These are phyloP conservation scores for Motacilla alba DNA, from an alignment of 2,113 vertebrate species.

Conservation along the genomic window DNA sequence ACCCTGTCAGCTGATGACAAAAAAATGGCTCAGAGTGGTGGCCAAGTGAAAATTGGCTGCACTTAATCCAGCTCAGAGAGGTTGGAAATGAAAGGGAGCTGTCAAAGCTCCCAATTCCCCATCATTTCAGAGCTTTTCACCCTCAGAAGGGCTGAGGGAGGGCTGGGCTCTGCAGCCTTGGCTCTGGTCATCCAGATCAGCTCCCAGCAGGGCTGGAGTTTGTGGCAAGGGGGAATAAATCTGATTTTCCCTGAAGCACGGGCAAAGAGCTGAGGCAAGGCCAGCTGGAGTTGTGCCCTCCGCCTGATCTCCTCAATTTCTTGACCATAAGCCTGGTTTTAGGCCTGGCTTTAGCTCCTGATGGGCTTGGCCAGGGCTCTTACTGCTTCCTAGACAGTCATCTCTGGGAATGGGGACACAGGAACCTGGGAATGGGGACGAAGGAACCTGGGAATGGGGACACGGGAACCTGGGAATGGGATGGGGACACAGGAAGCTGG, in stretches of 20 bases:
- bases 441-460: background rate
- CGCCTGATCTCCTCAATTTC: background rate
- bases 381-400: background rate
- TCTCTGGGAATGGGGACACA: background rate
- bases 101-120: background rate
- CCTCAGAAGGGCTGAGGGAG: background rate
- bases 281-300: background rate
- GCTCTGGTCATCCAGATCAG: background rate
- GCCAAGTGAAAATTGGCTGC: background rate
- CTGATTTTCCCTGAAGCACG: background rate
- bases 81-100: background rate
- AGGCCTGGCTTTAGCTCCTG: background rate
- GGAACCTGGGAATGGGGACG: background rate
- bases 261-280: background rate
- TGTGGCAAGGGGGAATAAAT: background rate
- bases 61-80: background rate
- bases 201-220: background rate
- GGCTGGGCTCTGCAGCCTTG: background rate
- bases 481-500: background rate
- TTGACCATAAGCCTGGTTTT: accelerated
- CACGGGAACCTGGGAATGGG: background rate
- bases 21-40: background rate
- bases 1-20: background rate
- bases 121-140: background rate
- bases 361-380: background rate